Evolutionary conservation across 2,888 invertebrate genomes (phyloP), one percentile per base, ranked within the genome.

Genomic region (Cephus nigrinus): DNA sequence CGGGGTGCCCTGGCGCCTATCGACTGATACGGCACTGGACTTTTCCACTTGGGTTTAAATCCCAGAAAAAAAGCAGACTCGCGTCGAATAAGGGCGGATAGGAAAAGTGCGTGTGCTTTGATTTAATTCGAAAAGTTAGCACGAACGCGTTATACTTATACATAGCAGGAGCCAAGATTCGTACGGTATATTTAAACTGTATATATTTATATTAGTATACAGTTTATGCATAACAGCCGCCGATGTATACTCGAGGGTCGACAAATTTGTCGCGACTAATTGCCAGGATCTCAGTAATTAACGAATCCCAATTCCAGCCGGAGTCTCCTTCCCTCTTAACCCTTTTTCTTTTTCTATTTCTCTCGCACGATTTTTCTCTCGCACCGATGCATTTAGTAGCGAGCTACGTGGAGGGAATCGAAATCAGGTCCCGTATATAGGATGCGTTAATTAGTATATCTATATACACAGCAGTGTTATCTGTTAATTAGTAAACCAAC

Each of bases 221-320:
- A 40, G 40, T 40, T 40, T 40, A 40, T 40, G 40, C 40, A 15
- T 40, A 40, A 40, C 5, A 40, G 40, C 4, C 40, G 40, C 15
- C 40, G 40, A 15, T 12, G 30, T 71, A 31, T 4, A 36, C 68
- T 74, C 74, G 55, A 68, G 31, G 69, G 31, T 35, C 40, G 40
- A 74, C 74, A 15, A 77, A 77, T 77, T 77, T 77, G 75, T 77
- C 69, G 68, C 69, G 73, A 77, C 77, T 77, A 77, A 77, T 77
- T 77, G 71, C 78, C 75, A 72, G 55, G 78, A 78, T 74, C 78
- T 73, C 75, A 78, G 78, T 75, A 78, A 78, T 78, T 78, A 78
- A 78, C 78, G 78, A 74, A 69, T 34, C 75, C 74, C 74, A 31
- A n/a, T n/a, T 31, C n/a, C 73, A 73, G 12, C 69, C 33, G 68